Evolutionary conservation across 2,113 vertebrate species (phyloP).

Genomic region (Coptodon bakossiorum): DNA sequence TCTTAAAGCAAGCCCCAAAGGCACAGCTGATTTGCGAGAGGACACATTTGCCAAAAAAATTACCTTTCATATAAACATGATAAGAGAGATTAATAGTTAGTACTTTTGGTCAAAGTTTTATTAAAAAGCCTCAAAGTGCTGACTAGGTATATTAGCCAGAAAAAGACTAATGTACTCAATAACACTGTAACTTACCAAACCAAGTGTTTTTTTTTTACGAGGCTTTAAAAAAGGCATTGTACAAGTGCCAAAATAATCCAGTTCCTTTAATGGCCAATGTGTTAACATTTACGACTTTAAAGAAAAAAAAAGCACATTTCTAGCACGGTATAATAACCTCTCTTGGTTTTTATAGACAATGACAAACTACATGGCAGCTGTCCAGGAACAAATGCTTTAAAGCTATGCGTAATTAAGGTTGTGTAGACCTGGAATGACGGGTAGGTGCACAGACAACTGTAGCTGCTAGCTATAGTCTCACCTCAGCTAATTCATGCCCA

Average conservation of each 20-base stretch:
- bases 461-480: not conserved
- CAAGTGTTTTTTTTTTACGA: not conserved
- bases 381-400: not conserved
- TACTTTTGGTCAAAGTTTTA: not conserved
- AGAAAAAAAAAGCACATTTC: not conserved
- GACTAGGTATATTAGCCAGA: rapidly evolving
- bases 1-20: not conserved
- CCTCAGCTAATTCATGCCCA: not conserved
- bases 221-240: not conserved
- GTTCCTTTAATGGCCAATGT: not conserved
- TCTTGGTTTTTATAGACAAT: not conserved
- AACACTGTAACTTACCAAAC: not conserved
- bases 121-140: not conserved
- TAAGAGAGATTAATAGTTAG: not conserved
- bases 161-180: rapidly evolving
- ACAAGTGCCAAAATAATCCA: rapidly evolving
- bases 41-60: not conserved
- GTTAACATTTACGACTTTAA: not conserved
- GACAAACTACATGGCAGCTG: not conserved
- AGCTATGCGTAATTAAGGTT: not conserved
- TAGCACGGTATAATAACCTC: not conserved
- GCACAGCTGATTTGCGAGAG: not conserved
- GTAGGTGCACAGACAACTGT: rapidly evolving
- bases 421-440: not conserved
- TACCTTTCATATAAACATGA: not conserved